Evolutionary conservation across 2,888 invertebrate species (phyloP).

Genomic region (Melieria crassipennis): DNA sequence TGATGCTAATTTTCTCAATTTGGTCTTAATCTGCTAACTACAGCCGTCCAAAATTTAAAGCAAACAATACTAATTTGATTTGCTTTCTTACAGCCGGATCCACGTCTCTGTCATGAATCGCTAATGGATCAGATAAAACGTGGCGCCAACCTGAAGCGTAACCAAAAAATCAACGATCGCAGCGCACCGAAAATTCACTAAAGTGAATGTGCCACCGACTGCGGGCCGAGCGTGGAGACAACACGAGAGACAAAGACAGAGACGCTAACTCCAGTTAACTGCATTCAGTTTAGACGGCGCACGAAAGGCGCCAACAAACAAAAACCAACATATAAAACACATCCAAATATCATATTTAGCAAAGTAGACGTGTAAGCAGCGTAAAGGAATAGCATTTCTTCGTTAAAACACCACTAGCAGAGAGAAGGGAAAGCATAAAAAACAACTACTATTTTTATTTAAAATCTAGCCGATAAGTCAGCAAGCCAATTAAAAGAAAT

Average conservation of each 20-base stretch:
- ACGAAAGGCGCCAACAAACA: background rate
- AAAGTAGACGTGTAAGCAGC: too few species aligned
- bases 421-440: too few species aligned
- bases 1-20: too few species aligned
- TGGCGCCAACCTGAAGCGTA: slow-evolving; percentile 83
- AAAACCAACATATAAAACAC: too few species aligned
- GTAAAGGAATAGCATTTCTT: too few species aligned
- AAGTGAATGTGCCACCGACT: background rate
- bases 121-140: slow-evolving; percentile 94
- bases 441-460: too few species aligned
- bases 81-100: slow-evolving; percentile 73
- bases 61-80: background rate
- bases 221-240: background rate
- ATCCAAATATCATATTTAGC: too few species aligned
- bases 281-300: background rate
- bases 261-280: background rate
- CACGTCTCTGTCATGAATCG: slow-evolving; percentile 83
- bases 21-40: too few species aligned
- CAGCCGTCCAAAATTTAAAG: background rate
- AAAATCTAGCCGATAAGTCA: too few species aligned
- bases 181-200: slow-evolving; percentile 89
- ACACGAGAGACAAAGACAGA: background rate
- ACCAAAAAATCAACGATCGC: slow-evolving; percentile 74
- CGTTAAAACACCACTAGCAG: too few species aligned
- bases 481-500: too few species aligned